Evolutionary conservation across 2,888 invertebrate genomes (phyloP).

Genomic region (Falcaria lacertinaria): DNA sequence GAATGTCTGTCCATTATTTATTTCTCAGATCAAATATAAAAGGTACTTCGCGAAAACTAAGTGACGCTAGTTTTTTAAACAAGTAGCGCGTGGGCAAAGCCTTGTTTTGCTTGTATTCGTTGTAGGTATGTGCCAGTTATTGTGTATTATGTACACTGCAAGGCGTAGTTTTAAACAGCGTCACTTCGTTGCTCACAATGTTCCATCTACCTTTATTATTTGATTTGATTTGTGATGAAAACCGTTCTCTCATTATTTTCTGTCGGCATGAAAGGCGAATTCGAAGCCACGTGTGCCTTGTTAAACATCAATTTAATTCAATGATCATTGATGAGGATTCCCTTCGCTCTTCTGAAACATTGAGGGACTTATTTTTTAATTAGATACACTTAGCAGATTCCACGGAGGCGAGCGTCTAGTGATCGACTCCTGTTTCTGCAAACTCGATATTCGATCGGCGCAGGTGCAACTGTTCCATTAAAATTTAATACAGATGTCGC

Average conservation of each 20-base stretch:
- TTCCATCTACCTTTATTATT: too few relatives aligned
- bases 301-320: constrained; percentile 17
- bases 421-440: constrained; percentile 45
- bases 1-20: too few relatives aligned
- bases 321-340: constrained; percentile 20
- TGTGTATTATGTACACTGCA: too few relatives aligned
- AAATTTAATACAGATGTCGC: constrained; percentile 78
- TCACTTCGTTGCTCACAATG: too few relatives aligned
- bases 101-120: too few relatives aligned
- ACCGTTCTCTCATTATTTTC: neutral
- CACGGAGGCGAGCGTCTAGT: constrained; percentile 38
- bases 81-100: too few relatives aligned
- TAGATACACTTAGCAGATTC: constrained; percentile 57
- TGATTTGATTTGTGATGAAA: too few relatives aligned
- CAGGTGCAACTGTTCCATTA: constrained; percentile 74
- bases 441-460: constrained; percentile 45
- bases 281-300: constrained; percentile 8
- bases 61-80: too few relatives aligned
- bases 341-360: constrained; percentile 30
- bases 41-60: too few relatives aligned
- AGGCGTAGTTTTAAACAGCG: too few relatives aligned
- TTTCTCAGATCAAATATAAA: too few relatives aligned
- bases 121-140: too few relatives aligned
- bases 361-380: constrained; percentile 61
- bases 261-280: constrained; percentile 2